Evolutionary conservation across 2,113 vertebrate genomes (phyloP).

Genomic region (Pongo pygmaeus): DNA sequence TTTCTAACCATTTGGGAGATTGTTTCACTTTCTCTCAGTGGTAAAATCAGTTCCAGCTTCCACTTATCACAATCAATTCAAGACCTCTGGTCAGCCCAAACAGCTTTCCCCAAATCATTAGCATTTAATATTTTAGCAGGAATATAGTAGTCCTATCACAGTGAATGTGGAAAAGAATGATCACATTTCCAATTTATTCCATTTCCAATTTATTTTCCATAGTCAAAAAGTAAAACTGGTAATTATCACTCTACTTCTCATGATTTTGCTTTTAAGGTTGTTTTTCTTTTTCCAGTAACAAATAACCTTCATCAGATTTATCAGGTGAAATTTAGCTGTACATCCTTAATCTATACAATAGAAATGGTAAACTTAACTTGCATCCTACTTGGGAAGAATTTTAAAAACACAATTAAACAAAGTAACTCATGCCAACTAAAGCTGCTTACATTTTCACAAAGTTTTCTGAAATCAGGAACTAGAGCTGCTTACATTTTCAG

Average conservation of each 20-base stretch:
- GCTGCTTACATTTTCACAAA: neutral
- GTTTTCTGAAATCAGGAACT: neutral
- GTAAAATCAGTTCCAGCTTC: neutral
- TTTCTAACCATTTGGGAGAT: neutral
- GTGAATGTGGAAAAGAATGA: neutral
- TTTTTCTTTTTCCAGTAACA: neutral
- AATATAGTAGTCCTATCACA: fast-evolving
- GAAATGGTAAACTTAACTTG: neutral
- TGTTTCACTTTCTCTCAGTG: neutral
- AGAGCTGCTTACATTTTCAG: neutral
- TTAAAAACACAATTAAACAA: neutral
- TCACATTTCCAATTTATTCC: neutral
- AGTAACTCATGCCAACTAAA: neutral
- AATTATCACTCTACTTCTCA: neutral
- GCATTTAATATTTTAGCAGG: neutral
- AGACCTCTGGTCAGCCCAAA: neutral
- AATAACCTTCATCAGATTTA: neutral
- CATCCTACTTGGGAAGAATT: neutral
- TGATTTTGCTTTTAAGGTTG: neutral
- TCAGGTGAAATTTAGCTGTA: neutral
- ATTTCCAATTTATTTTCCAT: neutral
- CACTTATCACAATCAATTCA: neutral
- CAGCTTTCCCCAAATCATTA: neutral
- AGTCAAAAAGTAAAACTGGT: neutral
- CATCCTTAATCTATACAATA: neutral